Base-by-base conservation (phyloP, 2,797 vertebrate species). In the Myotis findleyi region DNA sequence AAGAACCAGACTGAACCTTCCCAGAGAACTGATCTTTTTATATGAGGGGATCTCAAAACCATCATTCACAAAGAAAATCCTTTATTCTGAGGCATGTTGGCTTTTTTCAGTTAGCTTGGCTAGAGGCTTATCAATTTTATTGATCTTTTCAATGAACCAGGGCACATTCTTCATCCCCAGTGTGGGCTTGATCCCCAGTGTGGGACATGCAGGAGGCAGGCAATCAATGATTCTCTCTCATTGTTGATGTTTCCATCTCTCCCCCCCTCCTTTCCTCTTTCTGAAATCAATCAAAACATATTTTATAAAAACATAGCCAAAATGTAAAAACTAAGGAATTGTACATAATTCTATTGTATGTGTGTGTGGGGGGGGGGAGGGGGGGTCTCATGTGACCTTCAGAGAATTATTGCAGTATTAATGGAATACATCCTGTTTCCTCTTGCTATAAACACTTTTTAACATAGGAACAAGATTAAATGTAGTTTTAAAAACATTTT, bases 401-500 rank as follows among this genome's bases (percentile, higher is more conserved):
- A 59, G 36, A 94, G 51, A 82, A 79, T 91, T 86, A 36, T 51
- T 25, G 57, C 4, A 9, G 17, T 49, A 55, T 23, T 80, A 93
- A 93, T 44, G 53, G 18, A 64, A 62, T 18, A 11, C 21, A 85
- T 75, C 73, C 86, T 93, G 57, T 91, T 90, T 96, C 77, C 21
- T 83, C 27, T 87, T 77, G 49, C 38, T 36, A 64, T 71, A 72
- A 76, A 64, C 49, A 76, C 49, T 72, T 86, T 81, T 85, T 49
- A 93, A 92, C 41, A 87, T 5, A 95, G 27, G 25, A 87, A 49
- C 53, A 86, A 92, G 17, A 92, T 73, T 87, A 84, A 86, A 93
- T 13, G 36, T 11, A n/a, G 20, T 9, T 94, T 89, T 88, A 11
- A 89, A 94, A 93, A 86, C 44, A 25, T 92, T 93, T 93, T 94